These are phyloP conservation scores for Lissocephala sabroskyi DNA, from an alignment of 2,888 invertebrate genomes.

Conservation along the genomic window DNA sequence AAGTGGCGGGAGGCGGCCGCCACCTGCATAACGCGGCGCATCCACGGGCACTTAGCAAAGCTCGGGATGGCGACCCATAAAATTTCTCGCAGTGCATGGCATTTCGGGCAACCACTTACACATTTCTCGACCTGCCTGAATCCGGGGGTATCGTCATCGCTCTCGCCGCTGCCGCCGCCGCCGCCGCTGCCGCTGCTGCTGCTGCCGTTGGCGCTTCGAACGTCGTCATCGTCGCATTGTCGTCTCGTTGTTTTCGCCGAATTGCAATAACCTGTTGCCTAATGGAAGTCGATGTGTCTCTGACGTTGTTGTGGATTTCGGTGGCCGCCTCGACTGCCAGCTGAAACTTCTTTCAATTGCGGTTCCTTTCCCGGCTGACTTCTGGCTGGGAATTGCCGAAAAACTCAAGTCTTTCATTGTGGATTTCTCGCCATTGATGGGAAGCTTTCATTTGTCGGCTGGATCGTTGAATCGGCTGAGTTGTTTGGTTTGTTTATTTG, in stretches of 20 bases:
- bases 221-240: constrained; percentile 24
- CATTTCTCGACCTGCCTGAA: no score
- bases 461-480: no score
- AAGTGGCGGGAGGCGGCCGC: no score
- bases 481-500: constrained; percentile 15
- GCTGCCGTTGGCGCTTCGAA: constrained; percentile 16
- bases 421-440: no score
- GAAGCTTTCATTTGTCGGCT: constrained; percentile 23
- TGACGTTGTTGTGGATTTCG: constrained; percentile 3
- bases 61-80: no score
- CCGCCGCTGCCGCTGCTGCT: constrained; percentile 1
- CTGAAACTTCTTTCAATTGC: constrained; percentile 63
- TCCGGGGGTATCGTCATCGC: constrained; percentile 1
- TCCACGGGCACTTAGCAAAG: no score
- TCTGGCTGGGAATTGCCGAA: constrained; percentile 17
- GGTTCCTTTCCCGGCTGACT: no score
- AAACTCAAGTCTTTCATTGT: no score
- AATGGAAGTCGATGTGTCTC: constrained; percentile 34
- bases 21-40: no score
- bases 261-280: constrained; percentile 68
- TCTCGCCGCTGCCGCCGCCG: background rate
- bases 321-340: constrained; percentile 31
- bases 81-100: no score
- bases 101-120: no score
- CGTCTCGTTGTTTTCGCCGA: constrained; percentile 55